Evolutionary conservation across 2,888 invertebrate genomes (phyloP).

Genomic region (Oxytorus armatus): DNA sequence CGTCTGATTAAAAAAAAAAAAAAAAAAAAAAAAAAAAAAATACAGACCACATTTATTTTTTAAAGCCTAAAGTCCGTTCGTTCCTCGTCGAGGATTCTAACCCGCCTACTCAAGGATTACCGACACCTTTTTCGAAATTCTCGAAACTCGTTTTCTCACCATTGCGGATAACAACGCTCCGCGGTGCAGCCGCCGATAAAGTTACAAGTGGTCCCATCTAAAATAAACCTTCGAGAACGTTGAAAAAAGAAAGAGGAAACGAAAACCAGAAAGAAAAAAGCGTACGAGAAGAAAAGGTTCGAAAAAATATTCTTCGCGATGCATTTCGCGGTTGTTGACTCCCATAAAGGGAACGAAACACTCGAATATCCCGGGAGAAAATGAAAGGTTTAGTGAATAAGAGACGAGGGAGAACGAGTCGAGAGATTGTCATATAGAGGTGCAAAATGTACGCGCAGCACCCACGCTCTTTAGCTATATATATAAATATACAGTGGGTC

Average conservation of each 20-base stretch:
- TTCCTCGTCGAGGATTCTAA: constrained; percentile 21
- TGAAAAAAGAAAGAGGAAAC: neutral
- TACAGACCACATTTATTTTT: neutral
- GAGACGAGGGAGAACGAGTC: neutral
- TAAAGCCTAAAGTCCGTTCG: neutral
- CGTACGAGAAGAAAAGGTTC: constrained; percentile 10
- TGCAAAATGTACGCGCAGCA: no score
- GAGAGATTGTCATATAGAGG: no score
- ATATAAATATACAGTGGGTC: no score
- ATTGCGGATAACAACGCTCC: constrained; percentile 30
- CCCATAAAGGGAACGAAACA: constrained; percentile 39
- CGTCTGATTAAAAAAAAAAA: neutral
- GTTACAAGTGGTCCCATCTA: constrained; percentile 52
- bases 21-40: neutral
- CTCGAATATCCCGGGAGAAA: neutral
- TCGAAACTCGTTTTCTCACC: constrained; percentile 56
- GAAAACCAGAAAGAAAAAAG: constrained; percentile 31
- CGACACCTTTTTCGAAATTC: constrained; percentile 30
- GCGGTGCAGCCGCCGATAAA: constrained; percentile 39
- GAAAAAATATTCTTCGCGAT: constrained; percentile 20
- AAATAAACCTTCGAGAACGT: constrained; percentile 59
- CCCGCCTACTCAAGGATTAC: constrained; percentile 38
- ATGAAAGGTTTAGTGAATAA: constrained; percentile 8
- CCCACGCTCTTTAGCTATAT: neutral
- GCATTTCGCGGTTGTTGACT: constrained; percentile 56